Conservation (phyloP, 2,888 invertebrate genomes). For the Petrolisthes cinctipes region DNA sequence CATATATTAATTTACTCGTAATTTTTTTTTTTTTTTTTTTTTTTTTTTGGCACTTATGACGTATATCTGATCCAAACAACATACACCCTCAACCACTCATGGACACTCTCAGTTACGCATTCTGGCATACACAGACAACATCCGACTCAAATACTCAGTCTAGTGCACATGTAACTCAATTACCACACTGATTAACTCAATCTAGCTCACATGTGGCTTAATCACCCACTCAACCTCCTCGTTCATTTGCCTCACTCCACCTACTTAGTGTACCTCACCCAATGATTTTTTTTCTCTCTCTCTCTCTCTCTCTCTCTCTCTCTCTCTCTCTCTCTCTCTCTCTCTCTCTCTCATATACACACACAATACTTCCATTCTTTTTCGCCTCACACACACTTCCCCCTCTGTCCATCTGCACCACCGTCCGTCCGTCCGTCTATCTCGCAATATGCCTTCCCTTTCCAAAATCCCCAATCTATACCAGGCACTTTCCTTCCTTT, state of each 20-base stretch:
- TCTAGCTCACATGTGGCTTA: neutral
- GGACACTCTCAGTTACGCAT: neutral
- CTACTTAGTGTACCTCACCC: neutral
- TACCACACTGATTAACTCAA: neutral
- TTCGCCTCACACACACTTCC: no score
- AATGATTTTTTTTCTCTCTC: no score
- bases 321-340: slow-evolving; percentile 11
- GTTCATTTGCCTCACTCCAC: neutral
- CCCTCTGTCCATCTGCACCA: neutral
- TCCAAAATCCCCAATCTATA: no score
- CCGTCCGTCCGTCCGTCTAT: neutral
- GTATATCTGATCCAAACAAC: no score
- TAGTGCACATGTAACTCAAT: no score
- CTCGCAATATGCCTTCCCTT: no score
- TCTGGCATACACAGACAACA: neutral
- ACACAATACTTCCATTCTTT: neutral
- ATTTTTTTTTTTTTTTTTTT: no score
- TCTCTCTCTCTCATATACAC: neutral
- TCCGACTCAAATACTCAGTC: no score
- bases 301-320: slow-evolving; percentile 1
- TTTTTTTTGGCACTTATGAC: no score
- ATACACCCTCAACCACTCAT: no score
- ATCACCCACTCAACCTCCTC: neutral
- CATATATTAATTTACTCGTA: no score
- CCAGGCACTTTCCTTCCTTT: no score